Base-by-base conservation (phyloP, 2,888 invertebrate genomes). In the Pedicia rivosa region DNA sequence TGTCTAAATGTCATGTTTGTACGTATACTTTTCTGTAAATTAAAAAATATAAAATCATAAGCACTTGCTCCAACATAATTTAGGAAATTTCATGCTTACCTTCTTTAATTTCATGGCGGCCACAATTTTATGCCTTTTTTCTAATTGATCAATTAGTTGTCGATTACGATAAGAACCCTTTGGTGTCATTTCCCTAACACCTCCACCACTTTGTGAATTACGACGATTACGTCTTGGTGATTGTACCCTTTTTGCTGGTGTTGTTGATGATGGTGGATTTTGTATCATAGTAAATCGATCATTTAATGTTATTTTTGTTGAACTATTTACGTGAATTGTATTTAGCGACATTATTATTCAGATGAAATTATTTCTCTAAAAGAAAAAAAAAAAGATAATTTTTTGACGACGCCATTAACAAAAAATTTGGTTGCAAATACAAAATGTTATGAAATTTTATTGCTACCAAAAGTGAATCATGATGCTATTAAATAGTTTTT, bases 261-360 rank as follows among this genome's bases (percentile, higher is more conserved):
- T 19, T 16, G 46, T 42, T 35, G 60, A 54, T 37, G 32, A 8
- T 13, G 20, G 9, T 7, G 20, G 8, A 15, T 51, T 47, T 37
- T 57, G 54, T 35, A 62, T 55, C 37, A 55, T 55, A 25, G 62
- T 60, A 38, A 63, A 63, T 16, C 63, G 56, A 40, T 62, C 63
- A 43, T 62, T 63, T 13, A 63, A 45, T 17, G 62, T 56, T 40
- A 63, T 51, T 38, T 53, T 54, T 9, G 72, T 72, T 10, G 67
- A 57, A 36, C 63, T 63, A 22, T 66, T 57, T 3, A 53, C 48
- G 41, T 55, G 53, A 36, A 53, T 53, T 47, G 50, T 52, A 37
- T 48, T 51, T 40, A 50, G 42, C 22, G 48, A 40, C 38, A 44
- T 40, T 42, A 40, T 44, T 22, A 34, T 20, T 20, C n/a, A n/a